phyloP scores from a whole-genome alignment of 2,888 invertebrate species.

The Tetramorium bicarinatum region DNA sequence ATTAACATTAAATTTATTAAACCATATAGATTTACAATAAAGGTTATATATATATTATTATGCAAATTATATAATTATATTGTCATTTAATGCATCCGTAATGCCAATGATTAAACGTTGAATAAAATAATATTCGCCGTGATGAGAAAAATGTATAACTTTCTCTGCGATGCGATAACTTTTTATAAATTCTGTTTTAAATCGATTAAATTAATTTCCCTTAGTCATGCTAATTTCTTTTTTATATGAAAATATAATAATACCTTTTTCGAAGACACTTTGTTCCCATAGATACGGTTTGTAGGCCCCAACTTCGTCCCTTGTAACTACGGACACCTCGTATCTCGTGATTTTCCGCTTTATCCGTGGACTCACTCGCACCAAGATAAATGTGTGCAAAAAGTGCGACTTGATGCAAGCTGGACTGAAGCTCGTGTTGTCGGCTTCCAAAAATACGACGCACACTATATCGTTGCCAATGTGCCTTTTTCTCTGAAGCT shows the following conservation, averaged over 20 bases:
- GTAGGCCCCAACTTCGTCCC: constrained; percentile 98
- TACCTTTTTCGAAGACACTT: constrained; percentile 95
- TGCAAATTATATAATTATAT: constrained; percentile 36
- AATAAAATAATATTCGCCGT: neutral
- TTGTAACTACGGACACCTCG: constrained; percentile 96
- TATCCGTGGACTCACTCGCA: constrained; percentile 95
- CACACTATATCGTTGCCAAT: constrained; percentile 98
- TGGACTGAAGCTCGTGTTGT: constrained; percentile 96
- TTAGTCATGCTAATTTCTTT: neutral
- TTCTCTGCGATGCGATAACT: neutral
- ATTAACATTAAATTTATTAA: constrained; percentile 4
- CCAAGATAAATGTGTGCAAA: constrained; percentile 96
- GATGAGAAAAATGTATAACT: neutral
- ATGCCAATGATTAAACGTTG: constrained; percentile 18
- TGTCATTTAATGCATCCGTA: constrained; percentile 18
- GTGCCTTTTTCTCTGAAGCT: constrained; percentile 95
- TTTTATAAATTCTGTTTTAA: neutral
- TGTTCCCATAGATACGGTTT: constrained; percentile 98
- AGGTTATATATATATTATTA: constrained; percentile 1
- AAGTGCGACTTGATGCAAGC: constrained; percentile 98
- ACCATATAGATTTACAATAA: constrained; percentile 20
- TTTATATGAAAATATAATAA: neutral
- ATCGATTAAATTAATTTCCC: neutral
- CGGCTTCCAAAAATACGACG: constrained; percentile 97
- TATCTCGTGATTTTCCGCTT: constrained; percentile 95